These are phyloP conservation scores for Ianthella basta DNA, from an alignment of 37 sponge, comb jelly and placozoan genomes.

Conservation along the genomic window DNA sequence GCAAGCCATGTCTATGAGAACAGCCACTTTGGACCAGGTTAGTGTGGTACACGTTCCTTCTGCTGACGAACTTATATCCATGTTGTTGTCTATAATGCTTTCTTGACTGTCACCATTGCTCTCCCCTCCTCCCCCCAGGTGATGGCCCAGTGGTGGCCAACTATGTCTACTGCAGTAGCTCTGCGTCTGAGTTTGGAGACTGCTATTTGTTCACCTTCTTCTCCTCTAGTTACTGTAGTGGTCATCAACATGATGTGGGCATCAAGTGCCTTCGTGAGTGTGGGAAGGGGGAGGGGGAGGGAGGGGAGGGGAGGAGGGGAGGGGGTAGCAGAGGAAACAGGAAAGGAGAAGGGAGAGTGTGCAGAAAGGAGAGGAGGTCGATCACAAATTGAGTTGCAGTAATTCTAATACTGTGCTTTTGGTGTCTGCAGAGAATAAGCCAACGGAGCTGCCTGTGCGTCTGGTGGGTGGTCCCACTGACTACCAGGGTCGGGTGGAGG, in stretches of 20 bases:
- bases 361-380: too few relatives aligned
- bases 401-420: background rate
- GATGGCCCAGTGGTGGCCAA: background rate
- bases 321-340: too few relatives aligned
- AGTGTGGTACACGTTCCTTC: background rate
- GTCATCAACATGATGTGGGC: background rate
- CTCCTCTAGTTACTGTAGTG: background rate
- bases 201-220: slow-evolving; percentile 8
- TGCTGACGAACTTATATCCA: too few relatives aligned
- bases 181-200: slow-evolving; percentile 1
- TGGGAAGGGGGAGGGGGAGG: background rate
- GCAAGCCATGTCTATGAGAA: background rate
- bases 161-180: slow-evolving; percentile 18
- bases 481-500: slow-evolving; percentile 31
- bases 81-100: too few relatives aligned
- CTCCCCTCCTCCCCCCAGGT: slow-evolving; percentile 1
- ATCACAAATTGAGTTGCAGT: background rate
- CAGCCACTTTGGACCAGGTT: slow-evolving; percentile 20
- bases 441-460: background rate
- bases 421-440: background rate
- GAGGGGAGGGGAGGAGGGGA: too few relatives aligned
- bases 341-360: too few relatives aligned
- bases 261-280: slow-evolving; percentile 5
- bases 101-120: too few relatives aligned
- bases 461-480: slow-evolving; percentile 31